Evolutionary conservation across 2,797 vertebrate genomes (phyloP), one percentile per base, ranked within the genome.

Genomic region (Micropoecilia bifurca): DNA sequence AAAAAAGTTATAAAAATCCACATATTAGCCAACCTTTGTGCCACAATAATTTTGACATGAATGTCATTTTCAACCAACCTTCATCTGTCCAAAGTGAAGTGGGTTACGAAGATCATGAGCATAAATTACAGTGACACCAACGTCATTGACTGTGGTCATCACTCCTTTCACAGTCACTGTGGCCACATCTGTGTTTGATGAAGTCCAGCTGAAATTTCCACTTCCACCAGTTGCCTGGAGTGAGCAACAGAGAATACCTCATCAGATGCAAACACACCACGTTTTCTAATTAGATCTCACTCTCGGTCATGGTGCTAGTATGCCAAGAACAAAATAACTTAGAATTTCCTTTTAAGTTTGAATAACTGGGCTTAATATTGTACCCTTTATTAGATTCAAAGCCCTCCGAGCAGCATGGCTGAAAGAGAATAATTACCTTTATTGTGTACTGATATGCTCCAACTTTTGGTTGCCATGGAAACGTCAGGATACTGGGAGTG

Each of bases 201-300:
- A 97, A 1, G 97, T 97, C 99, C 99, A 96, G 87, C 93, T 96
- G 88, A 99, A 99, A 91, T 99, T 99, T 39, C 98, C 98, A 83
- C 98, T 99, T 66, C 98, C 99, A 48, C 98, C 98, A 0, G 90
- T 92, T 6, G 97, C 98, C 99, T 99, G 88, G 77, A 28, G 75
- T 68, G 71, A 74, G 80, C 46, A 87, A 28, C 63, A 79, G 39
- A 83, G 28, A 68, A 7, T 13, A 71, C 33, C 33, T 76, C 6
- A 59, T 77, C 20, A 73, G 18, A 9, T 39, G 22, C 28, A 63
- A 25, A 25, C 59, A 25, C 74, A 46, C 8, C 1, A 41, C 5
- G 14, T 2, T 53, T 22, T 9, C 63, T 28, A 71, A 73, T 59
- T 74, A 25, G 6, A n/a, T 71, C 25, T 45, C 33, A 79, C 18